Evolutionary conservation across 2,113 vertebrate genomes (phyloP).

Genomic region (Morphnarchus princeps): DNA sequence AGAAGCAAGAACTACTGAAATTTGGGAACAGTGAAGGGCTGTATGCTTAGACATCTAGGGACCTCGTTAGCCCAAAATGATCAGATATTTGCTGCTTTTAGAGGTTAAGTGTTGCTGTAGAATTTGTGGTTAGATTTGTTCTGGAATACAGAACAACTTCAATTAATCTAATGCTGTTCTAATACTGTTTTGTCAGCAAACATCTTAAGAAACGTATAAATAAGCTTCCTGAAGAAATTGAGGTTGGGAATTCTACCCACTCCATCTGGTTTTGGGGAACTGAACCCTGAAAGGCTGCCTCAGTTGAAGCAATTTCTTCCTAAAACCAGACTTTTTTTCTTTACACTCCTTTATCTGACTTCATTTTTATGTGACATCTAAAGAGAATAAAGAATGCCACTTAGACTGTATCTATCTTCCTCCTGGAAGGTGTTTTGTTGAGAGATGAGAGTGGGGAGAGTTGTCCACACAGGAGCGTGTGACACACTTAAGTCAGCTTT

Average conservation of each 20-base stretch:
- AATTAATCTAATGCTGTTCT: background rate
- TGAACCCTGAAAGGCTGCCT: background rate
- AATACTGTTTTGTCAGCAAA: background rate
- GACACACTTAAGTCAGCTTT: background rate
- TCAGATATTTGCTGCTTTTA: background rate
- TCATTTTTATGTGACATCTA: background rate
- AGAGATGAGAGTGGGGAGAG: background rate
- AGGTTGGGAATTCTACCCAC: background rate
- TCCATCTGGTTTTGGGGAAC: background rate
- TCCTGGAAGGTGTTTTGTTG: background rate
- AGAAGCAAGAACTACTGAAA: background rate
- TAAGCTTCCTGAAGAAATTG: background rate
- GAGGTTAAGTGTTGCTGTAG: background rate
- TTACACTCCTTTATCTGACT: background rate
- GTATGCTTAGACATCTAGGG: background rate
- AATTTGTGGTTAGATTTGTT: background rate
- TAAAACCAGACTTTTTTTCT: background rate
- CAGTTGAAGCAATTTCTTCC: background rate
- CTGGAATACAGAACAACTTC: background rate
- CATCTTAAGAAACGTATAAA: background rate
- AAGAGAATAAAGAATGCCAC: background rate
- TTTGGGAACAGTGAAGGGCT: background rate
- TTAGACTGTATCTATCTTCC: background rate
- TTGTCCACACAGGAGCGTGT: background rate
- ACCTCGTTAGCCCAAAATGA: background rate